Conservation (phyloP, 2,797 vertebrate species). For the Enteromius unitaeniatus region DNA sequence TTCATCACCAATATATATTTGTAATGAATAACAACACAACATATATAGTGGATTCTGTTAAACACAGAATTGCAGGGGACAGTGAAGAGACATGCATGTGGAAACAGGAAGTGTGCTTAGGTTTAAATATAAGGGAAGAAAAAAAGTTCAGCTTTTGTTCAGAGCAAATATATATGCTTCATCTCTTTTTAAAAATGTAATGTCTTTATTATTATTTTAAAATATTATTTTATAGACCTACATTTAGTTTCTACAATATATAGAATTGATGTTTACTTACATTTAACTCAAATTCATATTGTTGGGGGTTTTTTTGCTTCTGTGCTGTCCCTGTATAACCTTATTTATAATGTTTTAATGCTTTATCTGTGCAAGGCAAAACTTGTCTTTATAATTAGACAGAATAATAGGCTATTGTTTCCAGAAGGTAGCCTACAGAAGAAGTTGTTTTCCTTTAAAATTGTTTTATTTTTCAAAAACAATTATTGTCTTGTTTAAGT, state of each 20-base stretch:
- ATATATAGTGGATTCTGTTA: background rate
- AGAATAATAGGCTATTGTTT: background rate
- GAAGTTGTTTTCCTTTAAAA: background rate
- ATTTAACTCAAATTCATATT: background rate
- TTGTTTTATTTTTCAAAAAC: background rate
- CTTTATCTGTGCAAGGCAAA: background rate
- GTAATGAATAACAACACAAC: background rate
- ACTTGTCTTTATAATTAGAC: background rate
- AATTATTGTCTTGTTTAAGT: too few species aligned
- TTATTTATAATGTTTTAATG: background rate
- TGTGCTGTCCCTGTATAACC: conserved; percentile 10
- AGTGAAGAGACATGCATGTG: background rate
- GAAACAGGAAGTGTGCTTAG: background rate
- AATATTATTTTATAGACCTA: background rate
- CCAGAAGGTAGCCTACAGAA: background rate
- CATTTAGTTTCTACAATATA: background rate
- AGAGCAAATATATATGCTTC: background rate
- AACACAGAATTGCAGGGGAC: background rate
- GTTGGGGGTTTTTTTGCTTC: background rate
- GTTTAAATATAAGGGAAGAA: background rate
- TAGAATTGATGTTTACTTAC: too few species aligned
- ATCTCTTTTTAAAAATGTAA: too few species aligned
- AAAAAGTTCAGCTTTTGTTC: background rate
- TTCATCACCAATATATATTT: too few species aligned
- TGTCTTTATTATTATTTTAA: background rate